Conservation (phyloP, 2,797 vertebrate species). For the Danio aesculapii region DNA sequence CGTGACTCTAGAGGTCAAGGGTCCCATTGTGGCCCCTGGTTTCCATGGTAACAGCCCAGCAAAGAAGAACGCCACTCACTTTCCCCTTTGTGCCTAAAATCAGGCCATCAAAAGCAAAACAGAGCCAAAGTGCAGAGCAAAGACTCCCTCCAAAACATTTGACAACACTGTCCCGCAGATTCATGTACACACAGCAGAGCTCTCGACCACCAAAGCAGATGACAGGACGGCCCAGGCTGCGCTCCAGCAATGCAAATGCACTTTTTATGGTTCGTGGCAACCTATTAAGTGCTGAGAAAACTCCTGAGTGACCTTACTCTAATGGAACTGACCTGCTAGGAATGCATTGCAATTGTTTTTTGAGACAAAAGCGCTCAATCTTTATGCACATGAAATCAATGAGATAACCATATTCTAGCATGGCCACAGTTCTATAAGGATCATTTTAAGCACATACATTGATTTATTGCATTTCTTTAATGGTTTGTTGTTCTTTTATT, state of each 20-base stretch:
- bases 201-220: conserved; percentile 50
- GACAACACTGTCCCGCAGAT: conserved; percentile 63
- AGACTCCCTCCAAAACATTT: conserved; percentile 68
- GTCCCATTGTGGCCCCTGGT: conserved; percentile 80
- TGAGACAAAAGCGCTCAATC: neutral
- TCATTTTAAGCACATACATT: neutral
- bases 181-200: conserved; percentile 42
- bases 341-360: conserved; percentile 6
- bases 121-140: conserved; percentile 48
- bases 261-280: conserved; percentile 42
- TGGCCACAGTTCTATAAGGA: neutral
- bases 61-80: conserved; percentile 67
- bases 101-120: conserved; percentile 66
- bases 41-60: conserved; percentile 77
- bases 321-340: conserved; percentile 37
- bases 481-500: neutral
- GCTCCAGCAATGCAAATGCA: conserved; percentile 8
- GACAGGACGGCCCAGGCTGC: conserved; percentile 12
- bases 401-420: neutral
- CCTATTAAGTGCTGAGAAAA: conserved; percentile 29
- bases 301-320: conserved; percentile 19
- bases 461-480: neutral
- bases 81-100: conserved; percentile 73
- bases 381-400: neutral
- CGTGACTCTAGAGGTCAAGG: conserved; percentile 73